Base-by-base conservation (phyloP, 2,888 invertebrate species). In the Tetragnatha montana region DNA sequence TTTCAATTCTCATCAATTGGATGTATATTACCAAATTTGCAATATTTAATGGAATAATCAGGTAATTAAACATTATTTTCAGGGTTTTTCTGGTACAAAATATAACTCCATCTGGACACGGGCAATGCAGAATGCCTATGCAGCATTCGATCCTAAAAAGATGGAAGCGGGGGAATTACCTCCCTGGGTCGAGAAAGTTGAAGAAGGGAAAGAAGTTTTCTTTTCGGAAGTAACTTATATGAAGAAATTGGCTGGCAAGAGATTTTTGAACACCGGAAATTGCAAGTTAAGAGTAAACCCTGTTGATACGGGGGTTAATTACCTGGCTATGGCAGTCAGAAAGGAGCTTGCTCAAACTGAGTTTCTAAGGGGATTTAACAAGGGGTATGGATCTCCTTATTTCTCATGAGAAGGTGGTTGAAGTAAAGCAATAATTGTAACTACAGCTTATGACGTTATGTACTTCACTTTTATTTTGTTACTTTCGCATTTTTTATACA, bases 321-420 rank as follows among this genome's bases (percentile, higher is more conserved):
- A 84, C 49, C 47, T 84, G n/a, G 68, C 76, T 0, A 22, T 84
- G 12, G 84, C 68, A 6, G 74, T 84, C 19, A 68, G 69, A n/a
- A 68, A 69, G 35, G 47, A 84, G n/a, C 49, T 17, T 14, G 10
- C n/a, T 47, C 35, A 75, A 47, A 75, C 47, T 2, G 17, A 35
- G n/a, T 10, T 75, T 12, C 47, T 75, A 47, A 75, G 35, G 35
- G 14, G 47, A 17, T 47, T 75, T 0, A 75, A 75, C 47, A 75
- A 49, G 14, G 75, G 75, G 75, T 75, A 75, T 12, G 75, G 10
- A 60, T 14, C 8, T 60, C 14, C 60, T 8, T 35, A 4, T 60
- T 60, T 60, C 17, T 17, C 60, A 60, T 60, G 35, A 35, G 35
- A 35, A 1, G 4, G 35, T 35, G 4, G 35, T 35, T 35, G 35